Percentiles rank a stretch among this genome's conserved stretches.
Conservation (phyloP, 2,797 vertebrate genomes). For the Melanotaenia nigrans region DNA sequence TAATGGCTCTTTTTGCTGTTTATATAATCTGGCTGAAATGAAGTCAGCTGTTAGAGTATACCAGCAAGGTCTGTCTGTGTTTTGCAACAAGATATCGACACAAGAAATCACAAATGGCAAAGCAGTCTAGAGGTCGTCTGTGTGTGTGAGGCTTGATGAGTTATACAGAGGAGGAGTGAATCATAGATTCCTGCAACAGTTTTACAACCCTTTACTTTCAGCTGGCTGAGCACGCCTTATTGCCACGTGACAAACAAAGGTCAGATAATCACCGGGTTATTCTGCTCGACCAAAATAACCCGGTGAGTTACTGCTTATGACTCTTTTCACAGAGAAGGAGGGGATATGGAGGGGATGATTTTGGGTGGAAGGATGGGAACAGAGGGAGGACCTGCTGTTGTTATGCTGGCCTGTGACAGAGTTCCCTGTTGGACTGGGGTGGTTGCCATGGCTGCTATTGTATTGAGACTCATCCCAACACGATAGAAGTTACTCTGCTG, state of each 20-base stretch:
- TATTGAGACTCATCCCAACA: slow-evolving; percentile 62
- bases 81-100: slow-evolving; percentile 12
- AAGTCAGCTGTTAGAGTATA: slow-evolving; percentile 9
- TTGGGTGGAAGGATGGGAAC: slow-evolving; percentile 36
- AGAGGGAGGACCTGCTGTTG: slow-evolving; percentile 65
- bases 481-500: slow-evolving; percentile 59
- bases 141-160: background rate
- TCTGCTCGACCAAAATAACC: slow-evolving; percentile 44
- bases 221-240: slow-evolving; percentile 41
- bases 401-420: slow-evolving; percentile 74
- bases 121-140: slow-evolving; percentile 2
- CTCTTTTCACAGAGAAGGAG: slow-evolving; percentile 20
- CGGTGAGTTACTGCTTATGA: slow-evolving; percentile 60
- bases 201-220: slow-evolving; percentile 62
- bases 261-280: slow-evolving; percentile 52
- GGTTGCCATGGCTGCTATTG: slow-evolving; percentile 84
- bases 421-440: slow-evolving; percentile 72
- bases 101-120: slow-evolving; percentile 11
- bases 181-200: slow-evolving; percentile 42
- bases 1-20: background rate
- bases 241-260: slow-evolving; percentile 50
- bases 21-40: slow-evolving; percentile 1
- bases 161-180: slow-evolving; percentile 35
- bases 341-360: slow-evolving; percentile 37
- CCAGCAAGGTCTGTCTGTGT: background rate